Percentiles rank a stretch among this genome's conserved stretches.
Conservation (phyloP, 2,797 vertebrate genomes). For the Argentina silus region DNA sequence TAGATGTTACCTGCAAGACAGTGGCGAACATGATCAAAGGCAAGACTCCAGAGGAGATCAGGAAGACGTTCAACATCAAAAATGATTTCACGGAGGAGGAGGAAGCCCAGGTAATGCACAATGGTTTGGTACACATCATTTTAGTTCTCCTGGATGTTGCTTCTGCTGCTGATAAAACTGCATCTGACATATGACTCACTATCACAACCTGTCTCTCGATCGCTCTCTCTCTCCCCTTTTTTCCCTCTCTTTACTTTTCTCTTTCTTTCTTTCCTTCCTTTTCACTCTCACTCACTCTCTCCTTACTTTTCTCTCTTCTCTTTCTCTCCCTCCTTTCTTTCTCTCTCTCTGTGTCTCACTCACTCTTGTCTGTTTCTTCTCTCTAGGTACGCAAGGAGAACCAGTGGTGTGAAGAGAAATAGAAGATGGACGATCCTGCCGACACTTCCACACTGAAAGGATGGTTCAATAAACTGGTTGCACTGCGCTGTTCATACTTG, state of each 20-base stretch:
- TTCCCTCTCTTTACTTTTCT: background rate
- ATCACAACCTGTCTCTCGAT: too few relatives aligned
- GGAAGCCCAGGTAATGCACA: conserved; percentile 91
- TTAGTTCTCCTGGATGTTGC: background rate
- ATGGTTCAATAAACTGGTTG: conserved; percentile 90
- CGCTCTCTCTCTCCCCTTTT: too few relatives aligned
- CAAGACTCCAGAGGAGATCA: conserved; percentile 98
- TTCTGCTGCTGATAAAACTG: background rate
- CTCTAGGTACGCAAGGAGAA: conserved; percentile 97
- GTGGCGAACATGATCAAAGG: conserved; percentile 98
- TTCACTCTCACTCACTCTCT: conserved; percentile 9
- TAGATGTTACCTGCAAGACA: conserved; percentile 96
- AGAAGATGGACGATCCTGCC: conserved; percentile 63
- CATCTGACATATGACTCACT: background rate
- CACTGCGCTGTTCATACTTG: conserved; percentile 99
- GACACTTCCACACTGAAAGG: conserved; percentile 87
- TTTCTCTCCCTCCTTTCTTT: background rate
- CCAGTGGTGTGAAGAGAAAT: conserved; percentile 99
- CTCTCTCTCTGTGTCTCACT: background rate
- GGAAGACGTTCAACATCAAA: conserved; percentile 99
- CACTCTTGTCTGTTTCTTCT: conserved; percentile 1
- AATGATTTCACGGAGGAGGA: conserved; percentile 99
- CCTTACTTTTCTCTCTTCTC: too few relatives aligned
- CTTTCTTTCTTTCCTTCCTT: background rate
- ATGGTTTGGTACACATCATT: too few relatives aligned